phyloP scores from a whole-genome alignment of 2,797 vertebrate genomes.

The Ctenopoma kingsleyae region DNA sequence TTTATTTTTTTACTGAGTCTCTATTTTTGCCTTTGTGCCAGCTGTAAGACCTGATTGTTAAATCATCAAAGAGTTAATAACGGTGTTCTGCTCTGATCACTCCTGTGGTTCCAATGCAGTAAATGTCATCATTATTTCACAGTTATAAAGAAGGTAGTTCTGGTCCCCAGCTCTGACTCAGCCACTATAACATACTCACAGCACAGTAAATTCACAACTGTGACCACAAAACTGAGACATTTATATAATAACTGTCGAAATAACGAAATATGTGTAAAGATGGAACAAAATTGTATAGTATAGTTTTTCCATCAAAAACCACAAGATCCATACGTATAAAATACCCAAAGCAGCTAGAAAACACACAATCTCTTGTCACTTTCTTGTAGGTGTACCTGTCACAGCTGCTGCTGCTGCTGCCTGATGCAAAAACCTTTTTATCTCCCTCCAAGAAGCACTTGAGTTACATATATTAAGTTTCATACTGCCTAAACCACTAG shows the following conservation, averaged over 20 bases:
- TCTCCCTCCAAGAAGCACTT: slow-evolving; percentile 19
- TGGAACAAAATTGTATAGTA: neutral
- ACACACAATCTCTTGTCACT: slow-evolving; percentile 9
- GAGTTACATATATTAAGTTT: slow-evolving; percentile 24
- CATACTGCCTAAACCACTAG: neutral
- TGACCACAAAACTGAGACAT: neutral
- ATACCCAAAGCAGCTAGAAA: slow-evolving; percentile 18
- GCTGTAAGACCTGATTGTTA: slow-evolving; percentile 11
- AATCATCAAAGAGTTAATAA: slow-evolving; percentile 25
- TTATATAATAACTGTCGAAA: too few species aligned
- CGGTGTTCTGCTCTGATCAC: slow-evolving; percentile 19
- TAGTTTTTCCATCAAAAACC: slow-evolving; percentile 17
- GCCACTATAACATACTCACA: slow-evolving; percentile 20
- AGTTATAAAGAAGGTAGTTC: slow-evolving; percentile 38
- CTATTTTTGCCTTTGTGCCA: neutral
- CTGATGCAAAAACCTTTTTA: slow-evolving; percentile 15
- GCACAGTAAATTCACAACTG: slow-evolving; percentile 22
- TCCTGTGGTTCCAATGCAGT: slow-evolving; percentile 45
- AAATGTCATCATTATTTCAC: slow-evolving; percentile 44
- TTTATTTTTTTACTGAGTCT: slow-evolving; percentile 7
- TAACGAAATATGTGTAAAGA: slow-evolving; percentile 1
- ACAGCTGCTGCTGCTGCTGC: slow-evolving; percentile 15
- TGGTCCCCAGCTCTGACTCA: slow-evolving; percentile 12
- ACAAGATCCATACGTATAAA: slow-evolving; percentile 2
- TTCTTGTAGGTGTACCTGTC: slow-evolving; percentile 36